Evolutionary conservation across 2,797 vertebrate species (phyloP), one percentile per base, ranked within the genome.

Genomic region (Tangara arthus): DNA sequence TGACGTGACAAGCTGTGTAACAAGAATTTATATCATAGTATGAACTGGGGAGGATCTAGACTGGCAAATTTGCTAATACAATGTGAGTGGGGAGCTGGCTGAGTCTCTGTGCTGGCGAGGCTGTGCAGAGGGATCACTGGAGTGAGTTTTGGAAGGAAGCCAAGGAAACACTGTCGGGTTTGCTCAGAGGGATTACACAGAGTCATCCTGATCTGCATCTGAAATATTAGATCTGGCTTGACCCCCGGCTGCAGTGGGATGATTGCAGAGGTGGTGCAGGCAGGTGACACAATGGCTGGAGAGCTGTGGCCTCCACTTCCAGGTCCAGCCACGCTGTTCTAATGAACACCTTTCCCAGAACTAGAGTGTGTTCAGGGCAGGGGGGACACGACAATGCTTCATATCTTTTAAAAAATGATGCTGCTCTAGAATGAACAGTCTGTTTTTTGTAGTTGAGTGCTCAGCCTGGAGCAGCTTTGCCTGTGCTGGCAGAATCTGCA

Each of bases 61-160:
- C 8, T 16, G 41, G 37, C 63, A 70, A 46, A 77, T 41, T 50
- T 39, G 24, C 30, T 44, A 39, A 63, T 69, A 7, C 0, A 3
- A 15, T 44, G 44, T 64, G 42, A 41, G 46, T 14, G 53, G 39
- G 82, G 61, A 89, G 68, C 82, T 81, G 89, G 64, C 68, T 39
- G 56, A 64, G 66, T 49, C 55, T 73, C 52, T 9, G 30, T n/a
- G 28, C 91, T 22, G 61, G 39, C 61, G 26, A 83, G 49, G 59
- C 39, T 76, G 64, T 49, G 46, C 21, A 1, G 4, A 28, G 55
- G 37, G 35, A 68, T 85, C 53, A 7, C 37, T 1, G 20, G 7
- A 50, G 76, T 16, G 84, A 46, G 30, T 16, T 81, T 41, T 93
- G 93, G 91, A 90, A 65, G 50, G 76, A 78, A 71, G 96, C 89